These are phyloP conservation scores for Drosophila neutralis DNA, from an alignment of 2,888 invertebrate genomes.

Conservation along the genomic window DNA sequence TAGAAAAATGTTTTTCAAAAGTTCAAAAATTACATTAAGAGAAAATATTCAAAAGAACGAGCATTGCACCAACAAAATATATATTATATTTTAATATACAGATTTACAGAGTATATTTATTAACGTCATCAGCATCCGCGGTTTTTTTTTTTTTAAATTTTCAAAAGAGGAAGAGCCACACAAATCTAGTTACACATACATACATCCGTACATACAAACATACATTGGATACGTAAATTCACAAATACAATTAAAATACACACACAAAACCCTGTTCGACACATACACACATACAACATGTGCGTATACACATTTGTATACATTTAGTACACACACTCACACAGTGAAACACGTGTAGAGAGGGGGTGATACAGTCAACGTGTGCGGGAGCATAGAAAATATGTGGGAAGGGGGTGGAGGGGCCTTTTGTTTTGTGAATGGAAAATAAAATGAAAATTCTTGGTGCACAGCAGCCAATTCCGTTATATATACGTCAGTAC, in stretches of 20 bases:
- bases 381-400: constrained; percentile 44
- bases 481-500: constrained; percentile 65
- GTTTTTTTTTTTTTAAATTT: constrained; percentile 53
- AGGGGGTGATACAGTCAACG: constrained; percentile 29
- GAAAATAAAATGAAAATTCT: constrained; percentile 72
- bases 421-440: constrained; percentile 75
- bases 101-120: constrained; percentile 44
- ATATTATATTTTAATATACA: constrained; percentile 11
- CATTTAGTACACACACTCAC: constrained; percentile 21
- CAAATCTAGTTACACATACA: constrained; percentile 28
- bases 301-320: constrained; percentile 21
- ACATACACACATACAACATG: constrained; percentile 10
- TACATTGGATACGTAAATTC: constrained; percentile 49
- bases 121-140: constrained; percentile 71
- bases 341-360: constrained; percentile 25
- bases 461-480: constrained; percentile 65
- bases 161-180: constrained; percentile 55
- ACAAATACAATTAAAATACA: constrained; percentile 34
- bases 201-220: neutral
- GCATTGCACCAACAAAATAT: neutral
- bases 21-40: neutral
- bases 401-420: constrained; percentile 25
- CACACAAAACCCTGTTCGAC: constrained; percentile 20
- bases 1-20: neutral
- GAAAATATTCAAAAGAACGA: neutral